Evolutionary conservation across 2,797 vertebrate species (phyloP).

Genomic region (Dryobates pubescens): DNA sequence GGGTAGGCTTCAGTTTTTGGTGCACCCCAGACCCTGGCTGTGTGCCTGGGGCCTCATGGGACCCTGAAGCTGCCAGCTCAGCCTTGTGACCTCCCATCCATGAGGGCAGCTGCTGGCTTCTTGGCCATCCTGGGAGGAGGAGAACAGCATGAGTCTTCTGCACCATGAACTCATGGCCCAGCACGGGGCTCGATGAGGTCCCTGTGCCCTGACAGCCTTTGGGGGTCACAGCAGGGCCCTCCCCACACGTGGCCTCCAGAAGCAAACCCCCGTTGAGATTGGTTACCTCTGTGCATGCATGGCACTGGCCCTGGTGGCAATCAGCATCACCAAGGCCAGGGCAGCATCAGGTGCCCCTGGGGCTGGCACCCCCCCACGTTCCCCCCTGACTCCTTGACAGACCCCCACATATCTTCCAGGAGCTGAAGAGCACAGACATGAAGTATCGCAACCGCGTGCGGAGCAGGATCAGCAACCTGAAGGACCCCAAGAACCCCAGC

Average conservation of each 20-base stretch:
- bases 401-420: conserved; percentile 93
- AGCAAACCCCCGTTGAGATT: not conserved
- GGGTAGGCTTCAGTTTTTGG: rapidly evolving
- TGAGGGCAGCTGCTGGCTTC: not conserved
- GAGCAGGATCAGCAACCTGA: conserved; percentile 97
- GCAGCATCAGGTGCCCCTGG: rapidly evolving
- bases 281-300: rapidly evolving
- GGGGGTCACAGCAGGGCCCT: not conserved
- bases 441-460: conserved; percentile 97
- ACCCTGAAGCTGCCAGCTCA: not conserved
- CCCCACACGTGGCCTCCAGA: not conserved
- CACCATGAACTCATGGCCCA: not conserved
- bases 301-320: not conserved
- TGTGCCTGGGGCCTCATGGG: not conserved
- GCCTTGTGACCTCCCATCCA: rapidly evolving
- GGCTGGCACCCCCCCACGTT: not conserved
- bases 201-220: not conserved
- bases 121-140: not conserved
- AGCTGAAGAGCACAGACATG: conserved; percentile 93
- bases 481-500: conserved; percentile 94
- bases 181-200: not conserved
- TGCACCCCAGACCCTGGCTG: not conserved
- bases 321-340: not conserved
- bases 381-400: conserved; percentile 64
- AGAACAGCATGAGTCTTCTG: not conserved